These are phyloP conservation scores for Ammodytes dubius DNA, from an alignment of 2,113 vertebrate genomes.

Conservation along the genomic window DNA sequence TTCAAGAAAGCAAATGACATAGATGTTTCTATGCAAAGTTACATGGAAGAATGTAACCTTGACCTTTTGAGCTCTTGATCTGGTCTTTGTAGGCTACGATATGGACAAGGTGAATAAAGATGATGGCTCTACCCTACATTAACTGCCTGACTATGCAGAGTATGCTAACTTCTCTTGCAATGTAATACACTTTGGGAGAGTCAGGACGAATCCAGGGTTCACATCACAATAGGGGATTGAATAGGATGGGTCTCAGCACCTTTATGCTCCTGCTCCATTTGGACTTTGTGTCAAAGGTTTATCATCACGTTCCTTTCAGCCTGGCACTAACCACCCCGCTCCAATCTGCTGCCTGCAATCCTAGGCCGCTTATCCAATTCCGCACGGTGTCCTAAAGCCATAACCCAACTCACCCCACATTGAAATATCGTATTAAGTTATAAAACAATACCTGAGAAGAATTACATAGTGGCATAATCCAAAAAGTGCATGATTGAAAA, in stretches of 20 bases:
- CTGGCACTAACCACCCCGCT: slow-evolving; percentile 46
- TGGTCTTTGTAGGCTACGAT: neutral
- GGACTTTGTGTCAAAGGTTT: slow-evolving; percentile 65
- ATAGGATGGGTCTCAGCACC: slow-evolving; percentile 54
- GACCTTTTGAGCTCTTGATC: neutral
- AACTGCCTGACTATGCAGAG: slow-evolving; percentile 16
- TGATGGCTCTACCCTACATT: neutral
- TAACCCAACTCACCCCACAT: slow-evolving; percentile 67
- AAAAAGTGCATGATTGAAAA: slow-evolving; percentile 85
- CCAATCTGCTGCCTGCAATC: slow-evolving; percentile 69
- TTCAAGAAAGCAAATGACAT: neutral
- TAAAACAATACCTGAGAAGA: slow-evolving; percentile 83
- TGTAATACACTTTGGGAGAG: slow-evolving; percentile 13
- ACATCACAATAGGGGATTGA: slow-evolving; percentile 21
- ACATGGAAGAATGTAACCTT: neutral
- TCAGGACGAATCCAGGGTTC: slow-evolving; percentile 3
- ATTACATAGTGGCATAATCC: slow-evolving; percentile 80
- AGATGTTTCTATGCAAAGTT: neutral
- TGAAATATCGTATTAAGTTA: slow-evolving; percentile 83
- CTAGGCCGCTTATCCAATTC: slow-evolving; percentile 69
- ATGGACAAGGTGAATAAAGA: neutral
- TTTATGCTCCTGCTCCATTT: slow-evolving; percentile 54
- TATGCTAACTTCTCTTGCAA: neutral
- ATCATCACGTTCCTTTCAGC: slow-evolving; percentile 63
- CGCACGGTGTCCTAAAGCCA: slow-evolving; percentile 65